These are phyloP conservation scores for Spilarctia lutea DNA, from an alignment of 2,888 invertebrate species.

Conservation along the genomic window DNA sequence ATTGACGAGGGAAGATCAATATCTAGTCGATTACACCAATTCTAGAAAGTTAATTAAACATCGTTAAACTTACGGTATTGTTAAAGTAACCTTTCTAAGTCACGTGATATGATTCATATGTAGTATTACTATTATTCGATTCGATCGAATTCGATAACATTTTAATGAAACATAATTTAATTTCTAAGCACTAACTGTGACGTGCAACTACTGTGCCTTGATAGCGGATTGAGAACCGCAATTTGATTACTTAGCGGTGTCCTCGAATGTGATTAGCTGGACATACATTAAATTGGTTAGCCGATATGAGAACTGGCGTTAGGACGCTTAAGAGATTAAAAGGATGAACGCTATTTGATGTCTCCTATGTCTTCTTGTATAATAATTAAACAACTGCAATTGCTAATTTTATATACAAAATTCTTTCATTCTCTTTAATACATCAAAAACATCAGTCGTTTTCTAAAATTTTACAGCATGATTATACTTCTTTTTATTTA, in stretches of 20 bases:
- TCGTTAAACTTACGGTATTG: slow-evolving; percentile 18
- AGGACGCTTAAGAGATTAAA: neutral
- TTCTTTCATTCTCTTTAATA: too few species aligned
- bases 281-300: neutral
- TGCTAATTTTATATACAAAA: too few species aligned
- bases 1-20: neutral
- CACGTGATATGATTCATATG: slow-evolving; percentile 18
- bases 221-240: neutral
- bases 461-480: too few species aligned
- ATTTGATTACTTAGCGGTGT: neutral
- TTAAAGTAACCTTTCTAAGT: slow-evolving; percentile 7
- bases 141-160: neutral
- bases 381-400: neutral
- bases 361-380: too few species aligned
- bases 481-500: too few species aligned
- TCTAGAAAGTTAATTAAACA: slow-evolving; percentile 20
- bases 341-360: neutral
- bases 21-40: neutral
- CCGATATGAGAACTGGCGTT: neutral
- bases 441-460: too few species aligned
- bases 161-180: neutral
- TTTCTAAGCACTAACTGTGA: neutral
- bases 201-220: neutral
- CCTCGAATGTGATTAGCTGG: neutral
- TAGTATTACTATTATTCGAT: too few species aligned